These are phyloP conservation scores for Lasiommata megera DNA, from an alignment of 2,888 invertebrate species.

Conservation along the genomic window DNA sequence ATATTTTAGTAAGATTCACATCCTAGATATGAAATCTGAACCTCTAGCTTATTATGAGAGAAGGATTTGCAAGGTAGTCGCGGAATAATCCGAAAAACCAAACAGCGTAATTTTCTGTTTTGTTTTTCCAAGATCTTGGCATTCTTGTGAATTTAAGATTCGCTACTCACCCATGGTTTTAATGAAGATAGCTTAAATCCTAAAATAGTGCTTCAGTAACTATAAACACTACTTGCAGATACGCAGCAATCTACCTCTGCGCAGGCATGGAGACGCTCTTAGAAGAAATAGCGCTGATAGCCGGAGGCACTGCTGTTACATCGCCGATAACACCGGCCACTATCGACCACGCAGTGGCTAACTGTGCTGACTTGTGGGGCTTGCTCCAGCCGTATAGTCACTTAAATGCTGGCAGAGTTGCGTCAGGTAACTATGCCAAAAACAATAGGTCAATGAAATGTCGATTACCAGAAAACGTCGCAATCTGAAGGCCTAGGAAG, in stretches of 20 bases:
- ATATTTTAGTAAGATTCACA: no score
- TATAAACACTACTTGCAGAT: constrained; percentile 62
- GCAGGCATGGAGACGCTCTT: constrained; percentile 94
- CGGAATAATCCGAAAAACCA: no score
- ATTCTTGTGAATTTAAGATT: no score
- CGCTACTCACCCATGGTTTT: no score
- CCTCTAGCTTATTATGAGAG: no score
- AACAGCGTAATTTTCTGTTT: no score
- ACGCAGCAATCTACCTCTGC: constrained; percentile 93
- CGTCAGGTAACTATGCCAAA: constrained; percentile 83
- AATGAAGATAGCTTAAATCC: background rate
- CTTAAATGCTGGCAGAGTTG: constrained; percentile 92
- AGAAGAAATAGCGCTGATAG: constrained; percentile 87
- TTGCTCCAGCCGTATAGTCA: constrained; percentile 94
- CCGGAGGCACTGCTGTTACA: constrained; percentile 45
- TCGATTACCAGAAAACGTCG: no score
- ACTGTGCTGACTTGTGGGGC: constrained; percentile 94
- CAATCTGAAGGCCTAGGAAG: no score
- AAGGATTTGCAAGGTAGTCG: no score
- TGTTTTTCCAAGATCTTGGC: no score
- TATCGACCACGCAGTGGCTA: constrained; percentile 91
- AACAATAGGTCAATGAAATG: no score
- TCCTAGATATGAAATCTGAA: no score
- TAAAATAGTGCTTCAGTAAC: background rate
- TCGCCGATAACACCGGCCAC: constrained; percentile 89